Evolutionary conservation across 2,888 invertebrate genomes (phyloP).

Genomic region (Limenitis camilla): DNA sequence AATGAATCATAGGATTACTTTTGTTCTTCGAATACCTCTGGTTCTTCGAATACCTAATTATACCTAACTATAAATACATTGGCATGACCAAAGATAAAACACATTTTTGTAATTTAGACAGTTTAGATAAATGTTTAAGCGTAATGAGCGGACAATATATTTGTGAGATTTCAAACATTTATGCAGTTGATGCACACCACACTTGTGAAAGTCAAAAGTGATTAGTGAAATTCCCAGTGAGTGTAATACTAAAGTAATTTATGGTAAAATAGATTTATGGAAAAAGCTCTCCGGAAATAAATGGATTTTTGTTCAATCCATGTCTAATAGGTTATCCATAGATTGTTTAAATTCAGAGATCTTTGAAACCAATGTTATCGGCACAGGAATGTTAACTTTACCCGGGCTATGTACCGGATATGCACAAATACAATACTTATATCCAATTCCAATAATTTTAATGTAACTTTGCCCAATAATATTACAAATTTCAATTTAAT

Average conservation of each 20-base stretch:
- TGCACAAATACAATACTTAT: too few species aligned
- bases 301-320: constrained; percentile 1
- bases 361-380: too few species aligned
- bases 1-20: constrained; percentile 14
- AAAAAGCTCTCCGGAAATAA: not conserved
- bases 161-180: constrained; percentile 6
- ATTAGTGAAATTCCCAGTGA: not conserved
- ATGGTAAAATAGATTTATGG: not conserved
- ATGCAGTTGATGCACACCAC: not conserved
- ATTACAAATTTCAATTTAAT: too few species aligned
- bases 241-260: constrained; percentile 7
- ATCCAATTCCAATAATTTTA: too few species aligned
- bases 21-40: constrained; percentile 14
- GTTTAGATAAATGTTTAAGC: not conserved
- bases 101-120: constrained; percentile 15
- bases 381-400: too few species aligned
- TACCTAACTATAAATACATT: constrained; percentile 17
- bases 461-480: too few species aligned
- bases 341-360: too few species aligned
- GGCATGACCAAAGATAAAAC: constrained; percentile 22
- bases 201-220: constrained; percentile 13
- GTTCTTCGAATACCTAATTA: constrained; percentile 12
- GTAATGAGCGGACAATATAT: not conserved
- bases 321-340: not conserved
- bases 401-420: too few species aligned